Evolutionary conservation across 2,113 vertebrate genomes (phyloP).

Genomic region (Phylloscopus trochilus): DNA sequence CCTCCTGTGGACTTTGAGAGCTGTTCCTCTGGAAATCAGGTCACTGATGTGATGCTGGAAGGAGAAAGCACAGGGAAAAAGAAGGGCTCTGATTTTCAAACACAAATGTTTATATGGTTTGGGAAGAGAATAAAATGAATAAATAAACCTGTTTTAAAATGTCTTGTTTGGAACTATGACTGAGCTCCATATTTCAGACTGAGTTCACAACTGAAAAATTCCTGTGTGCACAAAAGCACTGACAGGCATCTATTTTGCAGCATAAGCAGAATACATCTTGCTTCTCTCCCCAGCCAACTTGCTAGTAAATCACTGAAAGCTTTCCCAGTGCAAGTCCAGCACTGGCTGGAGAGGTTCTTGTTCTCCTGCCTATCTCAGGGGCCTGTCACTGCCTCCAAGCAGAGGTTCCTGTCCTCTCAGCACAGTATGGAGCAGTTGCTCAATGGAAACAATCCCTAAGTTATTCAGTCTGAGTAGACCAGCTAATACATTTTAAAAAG

Average conservation of each 20-base stretch:
- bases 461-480: not conserved
- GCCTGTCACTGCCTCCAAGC: not conserved
- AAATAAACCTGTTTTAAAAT: not conserved
- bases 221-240: not conserved
- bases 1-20: conserved; percentile 55
- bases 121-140: not conserved
- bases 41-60: not conserved
- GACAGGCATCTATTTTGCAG: not conserved
- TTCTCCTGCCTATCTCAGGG: not conserved
- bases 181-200: not conserved
- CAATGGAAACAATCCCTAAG: not conserved
- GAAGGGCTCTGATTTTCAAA: not conserved
- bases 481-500: not conserved
- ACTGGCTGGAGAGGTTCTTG: not conserved
- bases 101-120: not conserved
- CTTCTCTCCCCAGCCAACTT: not conserved
- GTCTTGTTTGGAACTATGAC: not conserved
- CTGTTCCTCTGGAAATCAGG: conserved; percentile 59
- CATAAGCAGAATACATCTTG: not conserved
- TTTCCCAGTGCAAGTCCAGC: not conserved
- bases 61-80: not conserved
- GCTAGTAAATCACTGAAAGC: not conserved
- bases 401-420: not conserved
- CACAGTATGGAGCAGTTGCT: fast-evolving
- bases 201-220: not conserved